Evolutionary conservation across 2,888 invertebrate species (phyloP).

Genomic region (Holacanthella duospinosa): DNA sequence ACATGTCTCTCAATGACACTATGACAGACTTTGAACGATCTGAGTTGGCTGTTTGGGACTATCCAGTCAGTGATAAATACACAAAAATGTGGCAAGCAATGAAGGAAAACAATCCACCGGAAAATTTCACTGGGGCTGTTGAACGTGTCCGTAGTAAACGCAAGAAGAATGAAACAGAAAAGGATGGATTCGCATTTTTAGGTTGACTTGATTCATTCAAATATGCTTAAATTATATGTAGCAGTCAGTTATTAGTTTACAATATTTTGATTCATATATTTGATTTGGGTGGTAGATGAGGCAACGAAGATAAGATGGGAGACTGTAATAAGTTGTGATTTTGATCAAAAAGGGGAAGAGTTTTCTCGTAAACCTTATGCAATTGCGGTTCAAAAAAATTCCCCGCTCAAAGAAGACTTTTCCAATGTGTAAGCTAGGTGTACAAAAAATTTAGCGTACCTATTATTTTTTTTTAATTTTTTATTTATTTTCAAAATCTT

Average conservation of each 20-base stretch:
- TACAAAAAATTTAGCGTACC: not conserved
- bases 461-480: no score
- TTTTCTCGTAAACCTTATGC: conserved; percentile 93
- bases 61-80: conserved; percentile 95
- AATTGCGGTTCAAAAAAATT: conserved; percentile 91
- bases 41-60: conserved; percentile 95
- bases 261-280: no score
- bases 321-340: conserved; percentile 70
- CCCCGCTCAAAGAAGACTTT: conserved; percentile 83
- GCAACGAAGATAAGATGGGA: conserved; percentile 81
- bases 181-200: conserved; percentile 80
- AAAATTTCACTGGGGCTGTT: conserved; percentile 66
- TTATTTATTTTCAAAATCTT: no score
- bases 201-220: no score
- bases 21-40: conserved; percentile 78
- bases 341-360: conserved; percentile 88
- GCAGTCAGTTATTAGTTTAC: no score
- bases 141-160: conserved; percentile 51
- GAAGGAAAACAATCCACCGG: conserved; percentile 71
- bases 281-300: conserved; percentile 67
- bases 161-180: conserved; percentile 56
- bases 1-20: conserved; percentile 91
- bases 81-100: conserved; percentile 98
- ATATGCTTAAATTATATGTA: no score
- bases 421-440: conserved; percentile 81